These are phyloP conservation scores for Eulithis testata DNA, from an alignment of 2,888 invertebrate genomes.

Conservation along the genomic window DNA sequence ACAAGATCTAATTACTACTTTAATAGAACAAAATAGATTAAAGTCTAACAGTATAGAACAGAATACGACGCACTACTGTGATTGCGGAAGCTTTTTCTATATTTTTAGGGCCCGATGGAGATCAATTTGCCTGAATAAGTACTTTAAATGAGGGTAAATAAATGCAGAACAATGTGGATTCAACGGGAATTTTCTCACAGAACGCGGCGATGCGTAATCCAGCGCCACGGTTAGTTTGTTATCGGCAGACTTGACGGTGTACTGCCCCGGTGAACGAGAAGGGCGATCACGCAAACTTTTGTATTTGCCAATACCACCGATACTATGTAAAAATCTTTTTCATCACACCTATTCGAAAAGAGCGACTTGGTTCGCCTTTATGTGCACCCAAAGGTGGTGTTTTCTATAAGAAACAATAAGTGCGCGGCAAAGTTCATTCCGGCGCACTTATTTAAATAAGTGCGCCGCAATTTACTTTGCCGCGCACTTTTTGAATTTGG, in stretches of 20 bases:
- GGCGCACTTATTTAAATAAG: no score
- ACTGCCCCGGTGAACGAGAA: constrained; percentile 51
- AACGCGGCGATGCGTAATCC: constrained; percentile 71
- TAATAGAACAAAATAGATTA: no score
- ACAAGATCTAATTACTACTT: not conserved
- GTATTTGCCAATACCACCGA: constrained; percentile 32
- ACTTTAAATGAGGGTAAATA: constrained; percentile 64
- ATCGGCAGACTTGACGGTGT: constrained; percentile 54
- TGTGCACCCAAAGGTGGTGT: no score
- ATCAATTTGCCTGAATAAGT: constrained; percentile 47
- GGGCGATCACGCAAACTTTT: constrained; percentile 61
- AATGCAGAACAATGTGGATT: constrained; percentile 70
- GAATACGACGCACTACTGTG: no score
- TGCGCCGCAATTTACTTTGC: no score
- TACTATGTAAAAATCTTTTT: not conserved
- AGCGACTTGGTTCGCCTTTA: no score
- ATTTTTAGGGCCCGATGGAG: constrained; percentile 32
- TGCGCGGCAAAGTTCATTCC: no score
- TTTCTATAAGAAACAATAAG: no score
- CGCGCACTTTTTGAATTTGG: no score
- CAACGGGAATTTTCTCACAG: constrained; percentile 76
- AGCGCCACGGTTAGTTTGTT: constrained; percentile 73
- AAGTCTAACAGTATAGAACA: no score
- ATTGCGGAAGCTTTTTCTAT: no score
- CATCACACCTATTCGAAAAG: no score